Base-by-base conservation (phyloP, 2,888 invertebrate genomes). In the Agonopterix alstromeriana region DNA sequence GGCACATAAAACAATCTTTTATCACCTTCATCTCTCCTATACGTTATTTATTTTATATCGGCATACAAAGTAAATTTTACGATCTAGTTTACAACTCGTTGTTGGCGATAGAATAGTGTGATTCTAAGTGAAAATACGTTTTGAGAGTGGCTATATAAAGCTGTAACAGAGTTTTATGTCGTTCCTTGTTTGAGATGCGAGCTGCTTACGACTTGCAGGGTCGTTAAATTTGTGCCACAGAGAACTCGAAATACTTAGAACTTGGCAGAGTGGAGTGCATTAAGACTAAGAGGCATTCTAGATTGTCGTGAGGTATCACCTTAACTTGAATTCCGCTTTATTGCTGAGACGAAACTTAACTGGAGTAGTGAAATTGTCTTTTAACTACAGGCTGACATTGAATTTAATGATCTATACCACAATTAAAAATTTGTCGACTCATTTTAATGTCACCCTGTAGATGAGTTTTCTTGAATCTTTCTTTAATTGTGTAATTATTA, bases 181-280 rank as follows among this genome's bases (percentile, higher is more conserved):
- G 64, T 61, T 59, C 57, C 60, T 65, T 65, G 63, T 65, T 65
- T 63, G 61, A 60, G 55, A 56, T 60, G 62, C 56, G 63, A 61
- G 57, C 50, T 56, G 60, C 60, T 72, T 68, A 67, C 70, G 64
- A 67, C 56, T 58, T 55, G 57, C 53, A 53, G 47, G 55, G 36
- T 61, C 60, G 65, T 73, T 70, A 70, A 74, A 72, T 73, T 60
- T 69, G 65, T 67, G 58, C 65, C 56, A 55, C 56, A 48, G 53
- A 64, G 42, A 10, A 27, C 27, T 5, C 27, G 27, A 27, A 27
- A 27, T 65, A 61, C 63, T 61, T 62, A 63, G 61, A 62, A 60
- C 55, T 60, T 57, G 54, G 53, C 50, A 53, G 52, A 53, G 54
- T 43, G 46, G 52, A 56, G 58, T 63, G 60, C 60, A 65, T 61